Evolutionary conservation across 2,113 vertebrate genomes (phyloP).

Genomic region (Heterochromis multidens): DNA sequence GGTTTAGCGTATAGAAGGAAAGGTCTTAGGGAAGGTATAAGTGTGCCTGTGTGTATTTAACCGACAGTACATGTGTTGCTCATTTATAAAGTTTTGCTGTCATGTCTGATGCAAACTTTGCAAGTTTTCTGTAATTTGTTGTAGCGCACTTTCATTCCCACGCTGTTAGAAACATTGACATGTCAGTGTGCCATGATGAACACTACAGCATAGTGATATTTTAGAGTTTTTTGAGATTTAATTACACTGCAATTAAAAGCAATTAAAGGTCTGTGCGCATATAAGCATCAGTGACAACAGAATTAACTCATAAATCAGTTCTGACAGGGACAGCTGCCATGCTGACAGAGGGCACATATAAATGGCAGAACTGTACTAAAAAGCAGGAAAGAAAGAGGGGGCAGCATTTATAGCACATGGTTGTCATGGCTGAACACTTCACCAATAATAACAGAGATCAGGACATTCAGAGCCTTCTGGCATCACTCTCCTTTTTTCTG

Average conservation of each 20-base stretch:
- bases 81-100: not conserved
- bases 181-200: not conserved
- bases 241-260: slow-evolving; percentile 4
- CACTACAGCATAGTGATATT: not conserved
- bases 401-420: not conserved
- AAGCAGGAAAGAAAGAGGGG: not conserved
- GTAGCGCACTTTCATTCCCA: not conserved
- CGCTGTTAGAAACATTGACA: not conserved
- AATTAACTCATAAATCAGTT: slow-evolving; percentile 20
- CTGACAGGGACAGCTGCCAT: slow-evolving; percentile 16
- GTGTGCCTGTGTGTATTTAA: not conserved
- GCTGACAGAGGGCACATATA: slow-evolving; percentile 3
- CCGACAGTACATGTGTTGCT: not conserved
- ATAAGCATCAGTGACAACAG: slow-evolving; percentile 4
- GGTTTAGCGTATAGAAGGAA: not conserved
- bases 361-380: not conserved
- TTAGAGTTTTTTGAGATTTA: not conserved
- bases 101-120: not conserved
- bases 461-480: not conserved
- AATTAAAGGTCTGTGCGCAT: slow-evolving; percentile 1
- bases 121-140: not conserved
- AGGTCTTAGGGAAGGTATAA: not conserved
- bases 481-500: not conserved
- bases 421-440: slow-evolving; percentile 12
- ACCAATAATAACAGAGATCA: not conserved